Conservation (phyloP, 1,140 invertebrate genomes). For the Drosophila kohkoa region DNA sequence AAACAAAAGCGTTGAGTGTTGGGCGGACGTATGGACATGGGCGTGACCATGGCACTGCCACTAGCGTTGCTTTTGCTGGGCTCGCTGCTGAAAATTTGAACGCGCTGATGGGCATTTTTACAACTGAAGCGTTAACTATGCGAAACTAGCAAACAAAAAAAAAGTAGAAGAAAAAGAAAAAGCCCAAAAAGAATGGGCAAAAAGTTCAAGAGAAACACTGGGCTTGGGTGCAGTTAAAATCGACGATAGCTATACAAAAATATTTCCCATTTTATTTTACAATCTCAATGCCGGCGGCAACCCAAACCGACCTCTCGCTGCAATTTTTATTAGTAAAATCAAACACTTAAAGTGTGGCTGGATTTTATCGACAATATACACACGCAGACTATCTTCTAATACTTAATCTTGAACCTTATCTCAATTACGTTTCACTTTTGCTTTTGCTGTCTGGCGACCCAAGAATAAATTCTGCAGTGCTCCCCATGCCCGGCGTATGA, state of each 20-base stretch:
- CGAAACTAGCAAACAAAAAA: conserved; percentile 51
- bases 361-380: neutral
- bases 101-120: conserved; percentile 80
- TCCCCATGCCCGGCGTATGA: conserved; percentile 47
- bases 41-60: conserved; percentile 40
- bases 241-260: conserved; percentile 59
- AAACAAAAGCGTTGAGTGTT: conserved; percentile 64
- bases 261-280: conserved; percentile 78
- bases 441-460: conserved; percentile 9
- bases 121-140: conserved; percentile 82
- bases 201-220: conserved; percentile 7
- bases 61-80: conserved; percentile 19
- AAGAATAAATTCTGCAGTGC: conserved; percentile 51
- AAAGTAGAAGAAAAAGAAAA: conserved; percentile 8
- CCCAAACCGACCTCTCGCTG: conserved; percentile 40
- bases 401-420: conserved; percentile 6
- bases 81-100: conserved; percentile 72
- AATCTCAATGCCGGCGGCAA: conserved; percentile 49
- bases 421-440: conserved; percentile 49
- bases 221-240: conserved; percentile 31
- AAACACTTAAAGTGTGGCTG: conserved; percentile 5
- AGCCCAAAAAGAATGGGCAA: conserved; percentile 6
- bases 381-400: neutral
- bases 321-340: conserved; percentile 54
- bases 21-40: conserved; percentile 38